phyloP scores from a whole-genome alignment of 2,797 vertebrate species.

The Tokudaia tokunoshimensis region DNA sequence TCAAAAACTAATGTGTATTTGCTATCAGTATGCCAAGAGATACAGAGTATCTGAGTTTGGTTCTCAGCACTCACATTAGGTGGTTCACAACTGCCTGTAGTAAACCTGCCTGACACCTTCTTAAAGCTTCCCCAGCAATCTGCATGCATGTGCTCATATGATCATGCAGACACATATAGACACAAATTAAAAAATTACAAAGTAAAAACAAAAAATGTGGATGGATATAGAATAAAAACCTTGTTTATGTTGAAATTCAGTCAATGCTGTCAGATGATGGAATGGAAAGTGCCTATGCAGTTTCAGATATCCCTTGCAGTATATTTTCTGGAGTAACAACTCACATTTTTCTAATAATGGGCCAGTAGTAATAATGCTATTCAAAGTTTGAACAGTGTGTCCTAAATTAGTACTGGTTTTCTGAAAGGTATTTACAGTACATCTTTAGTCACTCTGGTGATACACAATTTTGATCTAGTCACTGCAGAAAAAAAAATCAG shows the following conservation, averaged over 20 bases:
- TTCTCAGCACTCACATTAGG: neutral
- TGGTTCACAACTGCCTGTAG: neutral
- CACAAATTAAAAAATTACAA: neutral
- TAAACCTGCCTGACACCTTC: neutral
- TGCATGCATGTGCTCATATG: neutral
- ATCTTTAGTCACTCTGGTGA: neutral
- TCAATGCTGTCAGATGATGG: neutral
- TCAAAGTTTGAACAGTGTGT: neutral
- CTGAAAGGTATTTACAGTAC: neutral
- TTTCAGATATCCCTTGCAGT: slow-evolving; percentile 1
- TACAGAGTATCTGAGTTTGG: neutral
- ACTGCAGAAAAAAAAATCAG: slow-evolving; percentile 1
- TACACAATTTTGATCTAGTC: neutral
- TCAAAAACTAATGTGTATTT: neutral
- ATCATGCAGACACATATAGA: neutral
- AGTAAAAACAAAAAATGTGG: neutral
- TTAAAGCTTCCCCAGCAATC: neutral
- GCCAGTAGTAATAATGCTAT: neutral
- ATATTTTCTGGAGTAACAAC: neutral
- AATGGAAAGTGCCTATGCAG: neutral
- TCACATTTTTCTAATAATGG: neutral
- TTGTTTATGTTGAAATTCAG: neutral
- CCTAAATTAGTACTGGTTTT: slow-evolving; percentile 15
- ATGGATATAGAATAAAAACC: neutral
- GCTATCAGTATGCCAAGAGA: neutral